Base-by-base conservation (phyloP, 1,140 invertebrate species). In the Drosophila subpulchrella region DNA sequence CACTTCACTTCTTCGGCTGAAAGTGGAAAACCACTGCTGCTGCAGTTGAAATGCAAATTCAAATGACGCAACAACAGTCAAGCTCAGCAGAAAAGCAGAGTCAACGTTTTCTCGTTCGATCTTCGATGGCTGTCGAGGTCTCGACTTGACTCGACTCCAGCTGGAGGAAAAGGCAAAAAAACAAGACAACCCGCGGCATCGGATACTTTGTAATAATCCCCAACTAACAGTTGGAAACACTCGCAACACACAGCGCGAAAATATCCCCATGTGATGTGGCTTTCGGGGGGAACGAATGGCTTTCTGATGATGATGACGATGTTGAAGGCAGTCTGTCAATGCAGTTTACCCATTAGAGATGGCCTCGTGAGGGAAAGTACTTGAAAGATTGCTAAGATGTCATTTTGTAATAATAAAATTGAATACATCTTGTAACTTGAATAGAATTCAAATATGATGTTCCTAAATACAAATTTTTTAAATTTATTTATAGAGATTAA, bases 161-260 rank as follows among this genome's bases (percentile, higher is more conserved):
- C 46, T 34, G n/a, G 51, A 63, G 56, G 67, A 71, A 81, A 76
- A 66, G 78, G 72, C 75, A 81, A 77, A 42, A 42, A 46, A 51
- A 20, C 2, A 20, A 13, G 27, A 10, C 2, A 36, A 39, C 39
- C 56, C 72, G 42, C 56, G 65, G 75, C 75, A 53, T 88, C 79
- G 81, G 51, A 73, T 75, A 75, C 78, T 81, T 70, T 76, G 78
- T 79, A 86, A 88, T 79, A 80, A 83, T 86, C 71, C 76, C 73
- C 71, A 82, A 60, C 79, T 79, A 66, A 78, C 75, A 86, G 80
- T 62, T 59, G 39, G 68, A 63, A 65, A 75, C 54, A 61, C 62
- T 66, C 51, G 62, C 46, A 66, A 44, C 17, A 48, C 17, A 65
- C 51, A 51, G 50, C 44, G 15, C 47, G 36, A 38, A 67, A 53